A percentile compares a stretch with the other conserved stretches of the same genome.
Evolutionary conservation across 2,888 invertebrate species (phyloP).

Genomic region (Pollenia griseotomentosa): DNA sequence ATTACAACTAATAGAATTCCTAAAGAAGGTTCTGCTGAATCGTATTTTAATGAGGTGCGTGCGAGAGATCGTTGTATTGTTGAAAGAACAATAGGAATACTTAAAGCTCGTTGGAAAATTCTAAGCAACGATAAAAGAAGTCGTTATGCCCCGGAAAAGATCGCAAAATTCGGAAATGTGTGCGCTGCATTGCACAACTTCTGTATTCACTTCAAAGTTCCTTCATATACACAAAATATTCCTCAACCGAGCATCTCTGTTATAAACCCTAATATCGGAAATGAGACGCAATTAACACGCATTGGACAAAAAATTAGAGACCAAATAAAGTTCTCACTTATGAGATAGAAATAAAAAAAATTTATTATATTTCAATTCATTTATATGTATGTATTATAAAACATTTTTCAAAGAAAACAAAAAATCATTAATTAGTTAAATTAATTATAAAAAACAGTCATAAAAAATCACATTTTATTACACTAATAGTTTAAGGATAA

Average conservation of each 20-base stretch:
- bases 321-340: constrained; percentile 19
- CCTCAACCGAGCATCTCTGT: not conserved
- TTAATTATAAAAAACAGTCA: no score
- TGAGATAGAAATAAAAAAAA: constrained; percentile 5
- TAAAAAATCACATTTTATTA: no score
- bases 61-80: constrained; percentile 51
- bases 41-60: constrained; percentile 48
- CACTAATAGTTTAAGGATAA: no score
- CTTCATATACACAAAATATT: constrained; percentile 32
- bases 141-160: constrained; percentile 47
- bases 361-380: not conserved
- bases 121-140: constrained; percentile 52
- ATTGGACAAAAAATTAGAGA: constrained; percentile 41
- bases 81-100: constrained; percentile 55
- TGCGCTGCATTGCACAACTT: constrained; percentile 40
- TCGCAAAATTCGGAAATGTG: constrained; percentile 29
- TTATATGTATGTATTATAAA: no score
- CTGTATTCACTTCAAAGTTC: constrained; percentile 37
- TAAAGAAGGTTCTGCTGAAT: constrained; percentile 24
- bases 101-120: constrained; percentile 61
- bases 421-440: no score
- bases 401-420: no score
- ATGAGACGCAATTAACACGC: not conserved
- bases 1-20: constrained; percentile 52
- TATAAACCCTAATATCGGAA: constrained; percentile 1